Percentiles rank a stretch among this genome's conserved stretches.
phyloP scores from a whole-genome alignment of 2,797 vertebrate species.

The Argentina silus region DNA sequence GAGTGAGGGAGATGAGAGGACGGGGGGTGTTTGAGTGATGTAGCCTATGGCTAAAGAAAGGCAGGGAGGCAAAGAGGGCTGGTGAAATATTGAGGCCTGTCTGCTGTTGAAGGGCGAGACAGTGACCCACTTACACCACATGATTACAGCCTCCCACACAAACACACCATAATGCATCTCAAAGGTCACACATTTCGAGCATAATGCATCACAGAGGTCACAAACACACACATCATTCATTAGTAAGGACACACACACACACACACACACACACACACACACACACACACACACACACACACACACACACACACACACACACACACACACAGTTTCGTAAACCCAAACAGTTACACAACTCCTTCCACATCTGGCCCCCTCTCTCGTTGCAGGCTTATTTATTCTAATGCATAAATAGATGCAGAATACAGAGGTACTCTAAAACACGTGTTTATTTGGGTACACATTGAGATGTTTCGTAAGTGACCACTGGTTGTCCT shows the following conservation, averaged over 20 bases:
- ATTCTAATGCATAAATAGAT: slow-evolving; percentile 33
- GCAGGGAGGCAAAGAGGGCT: background rate
- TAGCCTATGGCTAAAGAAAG: slow-evolving; percentile 30
- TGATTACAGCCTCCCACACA: slow-evolving; percentile 5
- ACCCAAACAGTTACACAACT: slow-evolving; percentile 31
- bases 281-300: slow-evolving; percentile 26
- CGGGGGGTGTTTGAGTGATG: slow-evolving; percentile 22
- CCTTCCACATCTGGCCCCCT: slow-evolving; percentile 43
- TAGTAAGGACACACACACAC: slow-evolving; percentile 25
- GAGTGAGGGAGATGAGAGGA: slow-evolving; percentile 3
- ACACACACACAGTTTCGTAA: slow-evolving; percentile 38
- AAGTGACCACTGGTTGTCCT: background rate
- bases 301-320: slow-evolving; percentile 17
- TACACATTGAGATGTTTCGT: background rate
- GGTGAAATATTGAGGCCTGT: slow-evolving; percentile 45
- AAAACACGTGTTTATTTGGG: background rate
- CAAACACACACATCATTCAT: slow-evolving; percentile 30
- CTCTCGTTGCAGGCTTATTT: slow-evolving; percentile 18
- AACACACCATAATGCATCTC: background rate
- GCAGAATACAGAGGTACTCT: background rate
- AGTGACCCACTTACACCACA: slow-evolving; percentile 57
- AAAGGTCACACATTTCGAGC: slow-evolving; percentile 20
- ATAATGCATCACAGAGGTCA: slow-evolving; percentile 39
- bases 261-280: slow-evolving; percentile 16
- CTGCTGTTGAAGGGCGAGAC: slow-evolving; percentile 28